Conservation (phyloP, 2,113 vertebrate genomes). For the Neogale vison region DNA sequence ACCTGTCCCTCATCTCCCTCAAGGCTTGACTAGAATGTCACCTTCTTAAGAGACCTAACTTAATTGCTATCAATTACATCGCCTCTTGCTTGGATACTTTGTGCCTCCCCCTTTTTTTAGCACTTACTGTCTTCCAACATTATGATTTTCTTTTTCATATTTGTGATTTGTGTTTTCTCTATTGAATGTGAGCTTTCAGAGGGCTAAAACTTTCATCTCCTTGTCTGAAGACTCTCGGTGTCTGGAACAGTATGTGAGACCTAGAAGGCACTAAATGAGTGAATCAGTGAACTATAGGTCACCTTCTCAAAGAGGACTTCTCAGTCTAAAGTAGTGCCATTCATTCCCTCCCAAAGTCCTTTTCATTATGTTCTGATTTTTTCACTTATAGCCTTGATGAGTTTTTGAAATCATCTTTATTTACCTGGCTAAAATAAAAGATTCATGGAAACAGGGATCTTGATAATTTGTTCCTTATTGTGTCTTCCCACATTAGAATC, state of each 20-base stretch:
- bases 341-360: neutral
- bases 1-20: neutral
- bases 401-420: conserved; percentile 12
- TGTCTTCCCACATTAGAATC: neutral
- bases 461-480: neutral
- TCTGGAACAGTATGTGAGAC: neutral
- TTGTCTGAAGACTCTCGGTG: neutral
- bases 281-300: neutral
- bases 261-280: neutral
- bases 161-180: neutral
- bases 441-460: neutral
- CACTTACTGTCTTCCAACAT: neutral
- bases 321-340: neutral
- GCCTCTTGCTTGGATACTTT: neutral
- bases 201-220: neutral
- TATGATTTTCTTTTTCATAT: neutral
- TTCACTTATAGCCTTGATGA: neutral
- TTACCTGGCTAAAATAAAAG: neutral
- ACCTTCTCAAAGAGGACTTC: neutral
- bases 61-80: neutral
- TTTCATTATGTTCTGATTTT: neutral
- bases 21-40: neutral
- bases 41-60: neutral
- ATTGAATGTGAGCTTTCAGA: neutral
- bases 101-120: neutral